Evolutionary conservation across 2,888 invertebrate genomes (phyloP).

Genomic region (Mesopsocus fuscifrons): DNA sequence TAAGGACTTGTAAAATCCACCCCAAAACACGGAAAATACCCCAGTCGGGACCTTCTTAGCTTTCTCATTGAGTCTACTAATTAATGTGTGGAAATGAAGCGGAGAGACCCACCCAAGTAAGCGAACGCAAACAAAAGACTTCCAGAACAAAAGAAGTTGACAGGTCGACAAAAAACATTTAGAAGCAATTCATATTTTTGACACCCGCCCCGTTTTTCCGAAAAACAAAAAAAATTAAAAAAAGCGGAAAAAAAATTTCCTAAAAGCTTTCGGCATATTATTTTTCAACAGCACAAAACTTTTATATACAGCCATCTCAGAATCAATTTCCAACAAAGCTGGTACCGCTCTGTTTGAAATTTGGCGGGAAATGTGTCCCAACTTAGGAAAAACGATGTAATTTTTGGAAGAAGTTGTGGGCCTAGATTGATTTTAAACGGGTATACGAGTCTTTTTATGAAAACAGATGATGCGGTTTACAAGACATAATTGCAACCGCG

Average conservation of each 20-base stretch:
- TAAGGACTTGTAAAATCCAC: too few relatives aligned
- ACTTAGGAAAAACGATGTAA: background rate
- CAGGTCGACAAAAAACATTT: slow-evolving; percentile 1
- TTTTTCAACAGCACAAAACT: slow-evolving; percentile 4
- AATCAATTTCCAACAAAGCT: background rate
- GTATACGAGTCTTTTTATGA: background rate
- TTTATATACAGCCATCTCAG: background rate
- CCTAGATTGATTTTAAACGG: background rate
- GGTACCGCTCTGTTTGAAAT: too few relatives aligned
- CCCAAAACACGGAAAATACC: too few relatives aligned
- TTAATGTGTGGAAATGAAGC: too few relatives aligned
- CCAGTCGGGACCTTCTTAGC: too few relatives aligned
- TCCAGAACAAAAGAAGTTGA: too few relatives aligned
- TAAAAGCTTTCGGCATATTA: slow-evolving; percentile 10
- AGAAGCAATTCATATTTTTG: background rate
- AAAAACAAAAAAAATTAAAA: slow-evolving; percentile 4
- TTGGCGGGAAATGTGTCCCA: background rate
- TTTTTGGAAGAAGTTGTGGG: background rate
- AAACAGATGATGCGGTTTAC: background rate
- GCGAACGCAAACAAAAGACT: too few relatives aligned
- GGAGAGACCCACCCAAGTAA: too few relatives aligned
- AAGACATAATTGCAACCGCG: slow-evolving; percentile 2
- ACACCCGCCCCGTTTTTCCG: too few relatives aligned
- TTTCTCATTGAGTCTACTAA: too few relatives aligned
- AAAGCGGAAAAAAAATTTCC: background rate